Evolutionary conservation across 1,140 invertebrate genomes (phyloP).

Genomic region (Bombus sylvicola): DNA sequence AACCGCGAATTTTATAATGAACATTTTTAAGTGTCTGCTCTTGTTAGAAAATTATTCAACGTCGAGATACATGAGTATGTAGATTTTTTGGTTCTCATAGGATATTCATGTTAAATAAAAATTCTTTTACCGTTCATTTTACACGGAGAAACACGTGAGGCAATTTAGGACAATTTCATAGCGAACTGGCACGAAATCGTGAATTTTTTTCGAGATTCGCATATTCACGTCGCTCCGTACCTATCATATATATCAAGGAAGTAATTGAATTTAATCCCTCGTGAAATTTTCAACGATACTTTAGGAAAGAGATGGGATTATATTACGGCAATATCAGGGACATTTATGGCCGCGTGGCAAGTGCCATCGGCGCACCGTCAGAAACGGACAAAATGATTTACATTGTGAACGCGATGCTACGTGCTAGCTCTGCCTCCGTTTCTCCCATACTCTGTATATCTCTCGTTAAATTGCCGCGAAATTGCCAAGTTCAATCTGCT

Average conservation of each 20-base stretch:
- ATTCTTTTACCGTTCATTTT: background rate
- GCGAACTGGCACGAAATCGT: background rate
- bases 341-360: constrained; percentile 48
- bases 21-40: too few species aligned
- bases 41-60: too few species aligned
- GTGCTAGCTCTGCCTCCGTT: background rate
- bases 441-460: background rate
- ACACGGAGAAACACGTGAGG: background rate
- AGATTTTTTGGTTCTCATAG: too few species aligned
- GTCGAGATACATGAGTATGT: too few species aligned
- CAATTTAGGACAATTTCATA: background rate
- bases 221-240: background rate
- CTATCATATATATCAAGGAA: background rate
- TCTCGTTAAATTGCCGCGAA: constrained; percentile 57
- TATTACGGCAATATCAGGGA: constrained; percentile 42
- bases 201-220: background rate
- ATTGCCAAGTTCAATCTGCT: constrained; percentile 54
- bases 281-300: constrained; percentile 51
- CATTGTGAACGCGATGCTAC: constrained; percentile 29
- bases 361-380: constrained; percentile 48
- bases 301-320: constrained; percentile 8
- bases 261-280: constrained; percentile 38
- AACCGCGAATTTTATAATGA: too few species aligned
- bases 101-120: background rate
- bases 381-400: constrained; percentile 61